A percentile compares a stretch with the other conserved stretches of the same genome.
Evolutionary conservation across 2,888 invertebrate species (phyloP).

Genomic region (Thymelicus acteon): DNA sequence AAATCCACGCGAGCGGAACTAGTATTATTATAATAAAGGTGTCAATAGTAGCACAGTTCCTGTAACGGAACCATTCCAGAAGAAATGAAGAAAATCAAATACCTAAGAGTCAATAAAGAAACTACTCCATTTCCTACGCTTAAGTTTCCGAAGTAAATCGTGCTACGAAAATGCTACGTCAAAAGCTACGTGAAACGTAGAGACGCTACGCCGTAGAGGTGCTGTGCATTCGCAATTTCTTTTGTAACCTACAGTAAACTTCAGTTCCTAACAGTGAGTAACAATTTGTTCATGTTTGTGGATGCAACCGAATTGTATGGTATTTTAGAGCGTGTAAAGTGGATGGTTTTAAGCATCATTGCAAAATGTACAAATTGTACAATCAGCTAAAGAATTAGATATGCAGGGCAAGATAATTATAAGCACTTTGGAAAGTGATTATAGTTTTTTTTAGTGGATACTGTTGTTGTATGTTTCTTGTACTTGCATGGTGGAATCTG

Average conservation of each 20-base stretch:
- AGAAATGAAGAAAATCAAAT: neutral
- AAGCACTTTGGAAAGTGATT: too few species aligned
- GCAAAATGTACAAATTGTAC: too few species aligned
- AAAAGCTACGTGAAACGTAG: slow-evolving; percentile 19
- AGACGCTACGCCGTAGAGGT: slow-evolving; percentile 21
- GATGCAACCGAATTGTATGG: too few species aligned
- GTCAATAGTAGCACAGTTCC: neutral
- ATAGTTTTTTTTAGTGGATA: too few species aligned
- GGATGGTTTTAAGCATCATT: too few species aligned
- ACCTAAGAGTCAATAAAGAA: slow-evolving; percentile 18
- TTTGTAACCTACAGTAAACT: slow-evolving; percentile 3
- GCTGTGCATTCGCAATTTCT: slow-evolving; percentile 20
- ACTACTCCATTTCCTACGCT: slow-evolving; percentile 1
- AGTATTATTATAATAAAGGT: slow-evolving; percentile 12
- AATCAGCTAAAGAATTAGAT: too few species aligned
- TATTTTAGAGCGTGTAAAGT: too few species aligned
- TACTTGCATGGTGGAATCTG: too few species aligned
- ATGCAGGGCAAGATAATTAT: too few species aligned
- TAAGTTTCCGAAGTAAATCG: slow-evolving; percentile 24
- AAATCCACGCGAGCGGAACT: too few species aligned
- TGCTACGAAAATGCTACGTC: slow-evolving; percentile 31
- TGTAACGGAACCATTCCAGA: neutral
- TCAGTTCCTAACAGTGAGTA: neutral
- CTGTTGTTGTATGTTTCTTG: too few species aligned
- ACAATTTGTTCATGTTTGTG: too few species aligned